Percentiles rank a stretch among this genome's conserved stretches.
phyloP scores from a whole-genome alignment of 1,140 invertebrate genomes.

The Drosophila santomea region DNA sequence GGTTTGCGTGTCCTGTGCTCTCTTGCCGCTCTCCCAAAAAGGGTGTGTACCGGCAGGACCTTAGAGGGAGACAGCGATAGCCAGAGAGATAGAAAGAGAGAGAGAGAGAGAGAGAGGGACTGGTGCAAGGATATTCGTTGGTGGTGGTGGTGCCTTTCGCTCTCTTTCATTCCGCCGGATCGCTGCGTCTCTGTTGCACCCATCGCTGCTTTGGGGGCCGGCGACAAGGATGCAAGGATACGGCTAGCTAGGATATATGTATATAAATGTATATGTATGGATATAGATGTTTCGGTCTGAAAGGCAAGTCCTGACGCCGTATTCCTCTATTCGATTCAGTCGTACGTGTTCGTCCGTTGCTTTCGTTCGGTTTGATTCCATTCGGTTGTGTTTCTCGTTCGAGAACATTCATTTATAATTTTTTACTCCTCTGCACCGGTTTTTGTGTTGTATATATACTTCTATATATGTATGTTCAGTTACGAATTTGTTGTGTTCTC shows the following conservation, averaged over 20 bases:
- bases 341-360: constrained; percentile 85
- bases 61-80: neutral
- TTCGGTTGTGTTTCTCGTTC: constrained; percentile 83
- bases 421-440: constrained; percentile 84
- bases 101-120: neutral
- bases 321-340: constrained; percentile 57
- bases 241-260: constrained; percentile 10
- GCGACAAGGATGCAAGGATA: constrained; percentile 50
- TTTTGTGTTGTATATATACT: constrained; percentile 75
- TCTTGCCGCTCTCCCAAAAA: constrained; percentile 35
- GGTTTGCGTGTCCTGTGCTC: constrained; percentile 7
- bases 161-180: constrained; percentile 16
- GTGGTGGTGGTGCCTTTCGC: constrained; percentile 27
- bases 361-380: constrained; percentile 84
- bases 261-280: constrained; percentile 4
- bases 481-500: constrained; percentile 83
- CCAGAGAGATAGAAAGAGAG: neutral
- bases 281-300: neutral
- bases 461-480: constrained; percentile 71
- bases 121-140: constrained; percentile 11
- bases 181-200: constrained; percentile 22
- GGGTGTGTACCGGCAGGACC: constrained; percentile 65
- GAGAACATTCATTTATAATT: constrained; percentile 85
- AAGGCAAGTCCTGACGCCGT: constrained; percentile 41
- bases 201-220: constrained; percentile 19